Conservation (phyloP, 2,888 invertebrate genomes). For the Mesorhabditis sp. region DNA sequence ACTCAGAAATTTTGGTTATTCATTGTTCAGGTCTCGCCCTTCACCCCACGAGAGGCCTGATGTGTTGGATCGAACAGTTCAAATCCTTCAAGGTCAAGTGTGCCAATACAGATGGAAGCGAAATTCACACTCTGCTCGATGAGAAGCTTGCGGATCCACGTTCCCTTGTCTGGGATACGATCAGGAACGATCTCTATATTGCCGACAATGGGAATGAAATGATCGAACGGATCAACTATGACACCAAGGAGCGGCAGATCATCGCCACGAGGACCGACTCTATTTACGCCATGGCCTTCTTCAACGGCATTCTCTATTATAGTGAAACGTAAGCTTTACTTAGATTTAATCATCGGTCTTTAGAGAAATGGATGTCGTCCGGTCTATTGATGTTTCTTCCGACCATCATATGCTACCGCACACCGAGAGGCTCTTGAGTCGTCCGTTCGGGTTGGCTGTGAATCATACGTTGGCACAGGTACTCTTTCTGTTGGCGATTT, state of each 20-base stretch:
- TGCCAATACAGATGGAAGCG: slow-evolving; percentile 89
- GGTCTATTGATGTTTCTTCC: slow-evolving; percentile 1
- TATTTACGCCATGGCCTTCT: slow-evolving; percentile 34
- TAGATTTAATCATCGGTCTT: not conserved
- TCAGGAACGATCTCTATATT: slow-evolving; percentile 35
- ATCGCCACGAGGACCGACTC: slow-evolving; percentile 29
- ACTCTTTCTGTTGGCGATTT: not conserved
- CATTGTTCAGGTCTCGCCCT: slow-evolving; percentile 22
- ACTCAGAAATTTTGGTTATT: not conserved
- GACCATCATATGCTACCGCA: slow-evolving; percentile 24
- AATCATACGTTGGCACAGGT: slow-evolving; percentile 37
- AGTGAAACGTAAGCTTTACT: slow-evolving; percentile 21
- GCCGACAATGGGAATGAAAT: slow-evolving; percentile 29
- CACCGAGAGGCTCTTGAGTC: slow-evolving; percentile 30
- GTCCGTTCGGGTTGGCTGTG: slow-evolving; percentile 38
- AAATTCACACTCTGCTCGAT: slow-evolving; percentile 60
- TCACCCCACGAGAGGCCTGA: slow-evolving; percentile 29
- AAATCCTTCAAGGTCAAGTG: slow-evolving; percentile 77
- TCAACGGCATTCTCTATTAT: slow-evolving; percentile 38
- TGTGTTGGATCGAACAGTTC: slow-evolving; percentile 34
- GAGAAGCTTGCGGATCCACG: slow-evolving; percentile 31
- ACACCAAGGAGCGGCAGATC: slow-evolving; percentile 25
- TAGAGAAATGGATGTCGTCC: not conserved
- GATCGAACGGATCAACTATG: slow-evolving; percentile 38
- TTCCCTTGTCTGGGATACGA: slow-evolving; percentile 34